Evolutionary conservation across 2,113 vertebrate genomes (phyloP).

Genomic region (Dasyurus viverrinus): DNA sequence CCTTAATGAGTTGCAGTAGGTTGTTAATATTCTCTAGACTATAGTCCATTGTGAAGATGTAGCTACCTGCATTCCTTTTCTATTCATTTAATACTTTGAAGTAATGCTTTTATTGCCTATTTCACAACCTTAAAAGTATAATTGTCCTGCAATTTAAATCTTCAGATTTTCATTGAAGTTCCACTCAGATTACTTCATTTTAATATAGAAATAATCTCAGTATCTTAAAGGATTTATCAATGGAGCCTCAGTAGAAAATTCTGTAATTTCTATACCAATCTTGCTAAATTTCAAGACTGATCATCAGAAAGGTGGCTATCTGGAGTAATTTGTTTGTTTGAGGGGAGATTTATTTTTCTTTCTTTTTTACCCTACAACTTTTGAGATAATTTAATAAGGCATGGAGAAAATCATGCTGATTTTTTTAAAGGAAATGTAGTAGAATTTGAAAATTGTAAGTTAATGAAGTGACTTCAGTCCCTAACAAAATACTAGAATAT

Average conservation of each 20-base stretch:
- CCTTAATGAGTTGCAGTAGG: not conserved
- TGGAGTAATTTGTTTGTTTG: not conserved
- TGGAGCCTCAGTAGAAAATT: not conserved
- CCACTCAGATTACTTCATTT: not conserved
- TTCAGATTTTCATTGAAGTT: not conserved
- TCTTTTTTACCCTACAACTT: not conserved
- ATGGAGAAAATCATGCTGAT: not conserved
- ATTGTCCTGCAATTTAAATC: not conserved
- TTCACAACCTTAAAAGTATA: not conserved
- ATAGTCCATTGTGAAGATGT: not conserved
- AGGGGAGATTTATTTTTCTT: not conserved
- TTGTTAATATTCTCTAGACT: not conserved
- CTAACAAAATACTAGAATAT: not conserved
- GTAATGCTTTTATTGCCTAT: not conserved
- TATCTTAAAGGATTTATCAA: not conserved
- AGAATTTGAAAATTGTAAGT: not conserved
- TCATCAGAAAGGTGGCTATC: not conserved
- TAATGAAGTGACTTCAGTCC: not conserved
- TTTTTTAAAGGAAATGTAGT: not conserved
- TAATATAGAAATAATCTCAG: not conserved
- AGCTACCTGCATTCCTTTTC: not conserved
- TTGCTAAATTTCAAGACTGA: not conserved
- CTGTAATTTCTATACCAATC: conserved; percentile 27
- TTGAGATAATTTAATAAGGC: not conserved
- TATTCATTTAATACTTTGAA: not conserved